Evolutionary conservation across 2,888 invertebrate species (phyloP), one percentile per base, ranked within the genome.

Genomic region (Metellina segmentata): DNA sequence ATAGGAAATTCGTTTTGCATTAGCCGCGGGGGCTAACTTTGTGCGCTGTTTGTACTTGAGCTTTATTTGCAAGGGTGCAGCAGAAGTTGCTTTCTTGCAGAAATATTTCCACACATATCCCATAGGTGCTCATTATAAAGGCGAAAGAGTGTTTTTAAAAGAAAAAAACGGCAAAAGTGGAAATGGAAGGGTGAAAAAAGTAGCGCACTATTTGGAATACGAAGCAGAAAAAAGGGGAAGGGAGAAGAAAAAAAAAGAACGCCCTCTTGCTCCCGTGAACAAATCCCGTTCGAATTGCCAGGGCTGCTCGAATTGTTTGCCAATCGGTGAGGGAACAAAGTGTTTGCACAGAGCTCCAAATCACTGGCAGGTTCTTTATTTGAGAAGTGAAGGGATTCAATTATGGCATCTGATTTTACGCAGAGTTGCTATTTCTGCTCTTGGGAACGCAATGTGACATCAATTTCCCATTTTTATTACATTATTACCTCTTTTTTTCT

Each of bases 71-170:
- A 77, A 77, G 79, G 79, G 49, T 6, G 79, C 53, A 9, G 51
- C 61, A 20, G 79, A 89, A 83, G 77, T 75, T 83, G 81, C 83
- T 77, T 71, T 78, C 79, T 79, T 79, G 74, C 82, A 72, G 81
- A 85, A 85, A 90, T 81, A 90, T 81, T 85, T 85, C 75, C 61
- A 61, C 79, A 52, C 81, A 72, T 74, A 85, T 90, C 90, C 90
- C 90, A 90, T 90, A 85, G 90, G 90, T 90, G 78, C 90, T 90
- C 90, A 90, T 90, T 90, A 90, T 81, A 81, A 81, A 81, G 71
- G 53, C 71, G 19, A 53, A 74, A 74, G 70, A 87, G 88, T 75
- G 61, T 74, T 87, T 88, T 79, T 69, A 53, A 81, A 53, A 53
- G 49, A 75, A 53, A 13, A 16, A 61, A 85, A 20, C 9, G 61